A percentile compares a stretch with the other conserved stretches of the same genome.
Conservation (phyloP, 2,797 vertebrate species). For the Myotis myotis region DNA sequence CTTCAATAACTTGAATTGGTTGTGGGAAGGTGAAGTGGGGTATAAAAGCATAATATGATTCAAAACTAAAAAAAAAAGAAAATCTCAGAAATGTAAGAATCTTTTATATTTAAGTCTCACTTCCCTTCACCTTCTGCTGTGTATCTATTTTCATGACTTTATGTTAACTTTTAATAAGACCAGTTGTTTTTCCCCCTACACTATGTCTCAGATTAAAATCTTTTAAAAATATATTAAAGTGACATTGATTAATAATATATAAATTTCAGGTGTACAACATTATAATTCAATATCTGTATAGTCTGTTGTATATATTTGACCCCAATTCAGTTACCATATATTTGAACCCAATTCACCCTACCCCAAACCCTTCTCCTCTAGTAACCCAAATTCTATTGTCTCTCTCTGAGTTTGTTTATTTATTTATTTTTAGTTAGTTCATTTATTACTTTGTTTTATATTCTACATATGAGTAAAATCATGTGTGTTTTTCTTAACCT, state of each 20-base stretch:
- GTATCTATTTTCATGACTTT: conserved; percentile 33
- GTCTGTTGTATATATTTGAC: not conserved
- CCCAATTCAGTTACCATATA: not conserved
- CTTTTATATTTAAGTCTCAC: not conserved
- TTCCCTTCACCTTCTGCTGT: not conserved
- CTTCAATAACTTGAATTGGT: not conserved
- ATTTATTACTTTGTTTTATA: not conserved
- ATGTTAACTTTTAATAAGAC: conserved; percentile 31
- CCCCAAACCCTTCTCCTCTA: not conserved
- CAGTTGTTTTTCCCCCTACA: not conserved
- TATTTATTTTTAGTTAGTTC: not conserved
- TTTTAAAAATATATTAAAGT: not conserved
- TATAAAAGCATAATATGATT: not conserved
- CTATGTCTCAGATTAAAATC: conserved; percentile 23
- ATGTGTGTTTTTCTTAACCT: not conserved
- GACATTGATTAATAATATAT: not conserved
- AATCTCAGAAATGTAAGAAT: not conserved
- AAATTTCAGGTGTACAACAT: not conserved
- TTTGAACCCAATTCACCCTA: not conserved
- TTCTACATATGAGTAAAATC: not conserved
- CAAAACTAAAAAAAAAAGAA: not conserved
- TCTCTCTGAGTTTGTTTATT: not conserved
- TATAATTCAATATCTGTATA: not conserved
- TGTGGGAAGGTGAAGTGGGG: not conserved
- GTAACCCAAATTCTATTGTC: not conserved